Conservation (phyloP, 2,797 vertebrate species). For the Anableps anableps region DNA sequence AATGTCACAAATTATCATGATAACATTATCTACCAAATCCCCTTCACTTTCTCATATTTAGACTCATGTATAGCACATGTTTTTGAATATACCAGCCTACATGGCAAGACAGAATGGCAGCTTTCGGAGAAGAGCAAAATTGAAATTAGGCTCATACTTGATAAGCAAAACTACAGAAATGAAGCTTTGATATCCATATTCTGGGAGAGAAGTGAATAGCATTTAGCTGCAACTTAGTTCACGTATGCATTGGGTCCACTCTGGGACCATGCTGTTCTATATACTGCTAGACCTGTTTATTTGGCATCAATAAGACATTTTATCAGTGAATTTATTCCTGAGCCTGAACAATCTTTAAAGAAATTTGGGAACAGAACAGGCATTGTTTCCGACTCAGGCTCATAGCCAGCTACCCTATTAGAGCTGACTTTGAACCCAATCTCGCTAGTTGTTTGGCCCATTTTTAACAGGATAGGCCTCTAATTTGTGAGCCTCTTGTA, state of each 20-base stretch:
- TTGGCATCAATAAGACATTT: conserved; percentile 38
- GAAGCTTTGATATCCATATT: too few species aligned
- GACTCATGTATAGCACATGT: too few species aligned
- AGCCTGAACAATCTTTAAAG: conserved; percentile 42
- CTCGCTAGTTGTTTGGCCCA: conserved; percentile 39
- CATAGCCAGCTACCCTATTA: conserved; percentile 31
- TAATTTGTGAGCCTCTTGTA: conserved; percentile 57
- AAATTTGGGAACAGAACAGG: conserved; percentile 35
- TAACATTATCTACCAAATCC: too few species aligned
- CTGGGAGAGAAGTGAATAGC: background rate
- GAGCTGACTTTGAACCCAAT: conserved; percentile 40
- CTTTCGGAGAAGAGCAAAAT: too few species aligned
- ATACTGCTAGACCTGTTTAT: conserved; percentile 23
- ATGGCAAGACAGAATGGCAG: too few species aligned
- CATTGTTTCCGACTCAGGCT: conserved; percentile 22
- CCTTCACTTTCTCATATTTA: too few species aligned
- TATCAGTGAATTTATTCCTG: conserved; percentile 33
- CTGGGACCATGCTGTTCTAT: conserved; percentile 5
- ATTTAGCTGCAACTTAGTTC: background rate
- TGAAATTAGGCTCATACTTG: too few species aligned
- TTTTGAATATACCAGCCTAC: too few species aligned
- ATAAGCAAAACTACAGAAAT: too few species aligned
- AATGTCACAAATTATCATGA: too few species aligned
- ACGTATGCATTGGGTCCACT: background rate
- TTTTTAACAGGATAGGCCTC: conserved; percentile 43